phyloP scores from a whole-genome alignment of 2,113 vertebrate species.

The Suncus etruscus region DNA sequence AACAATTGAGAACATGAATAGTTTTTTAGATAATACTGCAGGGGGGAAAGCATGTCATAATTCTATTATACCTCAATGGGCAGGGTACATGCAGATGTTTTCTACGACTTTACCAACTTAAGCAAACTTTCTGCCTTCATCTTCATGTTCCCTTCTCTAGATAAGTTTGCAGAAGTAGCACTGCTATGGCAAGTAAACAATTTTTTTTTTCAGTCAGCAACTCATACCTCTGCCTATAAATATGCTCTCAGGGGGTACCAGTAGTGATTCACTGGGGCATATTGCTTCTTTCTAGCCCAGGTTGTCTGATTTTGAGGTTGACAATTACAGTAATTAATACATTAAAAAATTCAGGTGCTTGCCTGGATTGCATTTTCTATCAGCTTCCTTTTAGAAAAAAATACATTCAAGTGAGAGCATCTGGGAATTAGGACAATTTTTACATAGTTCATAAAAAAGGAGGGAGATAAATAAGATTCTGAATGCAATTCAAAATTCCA shows the following conservation, averaged over 20 bases:
- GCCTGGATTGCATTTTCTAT: neutral
- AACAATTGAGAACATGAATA: neutral
- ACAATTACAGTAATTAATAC: slow-evolving; percentile 59
- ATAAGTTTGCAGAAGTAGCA: neutral
- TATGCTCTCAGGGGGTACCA: neutral
- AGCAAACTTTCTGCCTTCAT: neutral
- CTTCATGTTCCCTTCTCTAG: neutral
- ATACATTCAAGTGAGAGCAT: slow-evolving; percentile 11
- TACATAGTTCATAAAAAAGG: neutral
- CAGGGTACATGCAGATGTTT: neutral
- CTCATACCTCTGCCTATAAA: neutral
- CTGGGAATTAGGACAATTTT: neutral
- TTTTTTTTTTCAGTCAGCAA: neutral
- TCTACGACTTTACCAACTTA: neutral
- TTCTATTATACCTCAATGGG: neutral
- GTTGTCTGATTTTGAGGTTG: slow-evolving; percentile 63
- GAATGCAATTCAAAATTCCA: neutral
- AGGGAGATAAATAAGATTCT: neutral
- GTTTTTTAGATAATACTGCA: neutral
- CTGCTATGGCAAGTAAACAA: neutral
- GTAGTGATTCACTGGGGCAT: slow-evolving; percentile 60
- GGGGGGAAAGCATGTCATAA: neutral
- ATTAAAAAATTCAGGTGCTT: slow-evolving; percentile 55
- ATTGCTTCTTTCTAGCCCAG: slow-evolving; percentile 52
- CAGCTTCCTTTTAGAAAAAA: slow-evolving; percentile 13